Conservation (phyloP, 1,140 invertebrate genomes). For the Daktulosphaira vitifoliae region DNA sequence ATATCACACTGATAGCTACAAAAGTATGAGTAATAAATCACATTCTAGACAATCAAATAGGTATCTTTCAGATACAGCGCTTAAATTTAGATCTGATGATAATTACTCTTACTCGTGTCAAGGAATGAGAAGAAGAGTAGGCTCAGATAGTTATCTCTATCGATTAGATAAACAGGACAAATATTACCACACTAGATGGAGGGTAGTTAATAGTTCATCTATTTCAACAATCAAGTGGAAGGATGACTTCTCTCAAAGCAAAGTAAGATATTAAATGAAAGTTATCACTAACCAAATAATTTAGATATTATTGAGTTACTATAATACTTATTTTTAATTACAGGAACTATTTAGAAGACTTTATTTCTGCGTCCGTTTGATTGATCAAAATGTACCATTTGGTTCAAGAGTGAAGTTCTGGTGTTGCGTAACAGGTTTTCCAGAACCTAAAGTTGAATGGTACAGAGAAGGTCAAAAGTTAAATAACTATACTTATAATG, state of each 20-base stretch:
- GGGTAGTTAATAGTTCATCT: not conserved
- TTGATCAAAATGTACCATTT: constrained; percentile 63
- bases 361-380: constrained; percentile 69
- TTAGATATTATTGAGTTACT: too few species aligned
- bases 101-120: not conserved
- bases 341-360: constrained; percentile 44
- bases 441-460: constrained; percentile 73
- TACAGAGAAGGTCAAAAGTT: constrained; percentile 56
- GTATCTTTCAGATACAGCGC: not conserved
- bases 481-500: constrained; percentile 1
- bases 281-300: too few species aligned
- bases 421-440: constrained; percentile 72
- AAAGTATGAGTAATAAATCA: too few species aligned
- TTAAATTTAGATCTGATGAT: not conserved
- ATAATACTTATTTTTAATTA: not conserved
- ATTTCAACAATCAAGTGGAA: not conserved
- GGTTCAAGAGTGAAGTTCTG: constrained; percentile 67
- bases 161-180: not conserved
- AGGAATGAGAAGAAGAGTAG: not conserved
- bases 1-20: not conserved
- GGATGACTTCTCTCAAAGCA: not conserved
- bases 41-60: not conserved
- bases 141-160: constrained; percentile 2
- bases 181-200: not conserved
- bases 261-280: constrained; percentile 9